phyloP scores from a whole-genome alignment of 2,888 invertebrate species.

The Tanytarsus gracilentus region DNA sequence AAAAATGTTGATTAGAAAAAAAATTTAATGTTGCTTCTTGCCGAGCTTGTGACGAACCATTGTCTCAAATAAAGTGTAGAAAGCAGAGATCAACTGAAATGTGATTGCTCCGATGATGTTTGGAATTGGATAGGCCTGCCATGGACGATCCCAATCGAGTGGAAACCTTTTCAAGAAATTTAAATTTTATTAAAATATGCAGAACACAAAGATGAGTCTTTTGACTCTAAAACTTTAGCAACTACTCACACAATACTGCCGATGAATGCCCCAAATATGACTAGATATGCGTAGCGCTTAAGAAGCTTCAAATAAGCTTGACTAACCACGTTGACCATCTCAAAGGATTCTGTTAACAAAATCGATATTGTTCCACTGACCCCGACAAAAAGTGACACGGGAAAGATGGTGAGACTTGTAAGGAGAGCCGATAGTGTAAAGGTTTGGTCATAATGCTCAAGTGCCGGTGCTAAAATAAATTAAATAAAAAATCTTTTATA shows the following conservation, averaged over 20 bases:
- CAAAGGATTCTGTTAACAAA: conserved; percentile 41
- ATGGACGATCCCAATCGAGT: conserved; percentile 77
- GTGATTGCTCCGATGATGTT: conserved; percentile 53
- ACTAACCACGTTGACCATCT: conserved; percentile 38
- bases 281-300: conserved; percentile 41
- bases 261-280: conserved; percentile 64
- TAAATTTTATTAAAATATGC: too few relatives aligned
- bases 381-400: conserved; percentile 40
- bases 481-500: not conserved
- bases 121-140: conserved; percentile 69
- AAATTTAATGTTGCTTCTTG: conserved; percentile 6
- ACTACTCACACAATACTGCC: conserved; percentile 68
- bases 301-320: conserved; percentile 41
- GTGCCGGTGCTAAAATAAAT: conserved; percentile 41
- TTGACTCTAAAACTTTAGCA: too few relatives aligned
- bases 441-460: conserved; percentile 42
- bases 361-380: conserved; percentile 41
- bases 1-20: not conserved
- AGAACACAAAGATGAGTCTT: too few relatives aligned
- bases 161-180: too few relatives aligned
- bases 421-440: conserved; percentile 40
- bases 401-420: conserved; percentile 41
- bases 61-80: conserved; percentile 14
- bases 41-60: conserved; percentile 19
- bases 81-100: conserved; percentile 37